Evolutionary conservation across 2,797 vertebrate genomes (phyloP).

Genomic region (Catamblyrhynchus diadema): DNA sequence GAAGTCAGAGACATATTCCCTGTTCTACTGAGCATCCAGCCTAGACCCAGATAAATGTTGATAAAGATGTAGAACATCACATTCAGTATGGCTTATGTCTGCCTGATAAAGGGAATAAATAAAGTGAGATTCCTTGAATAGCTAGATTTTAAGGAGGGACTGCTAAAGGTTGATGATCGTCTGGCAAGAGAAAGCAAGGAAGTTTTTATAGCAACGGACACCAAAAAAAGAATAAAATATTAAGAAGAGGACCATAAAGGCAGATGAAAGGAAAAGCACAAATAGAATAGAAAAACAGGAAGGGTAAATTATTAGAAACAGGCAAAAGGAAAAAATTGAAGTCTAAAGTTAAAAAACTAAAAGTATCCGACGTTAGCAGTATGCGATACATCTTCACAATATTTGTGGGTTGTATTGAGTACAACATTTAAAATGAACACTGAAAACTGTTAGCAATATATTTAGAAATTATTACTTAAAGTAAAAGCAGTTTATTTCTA

Average conservation of each 20-base stretch:
- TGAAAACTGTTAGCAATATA: neutral
- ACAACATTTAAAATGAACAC: neutral
- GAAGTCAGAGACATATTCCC: neutral
- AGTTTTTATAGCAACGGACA: neutral
- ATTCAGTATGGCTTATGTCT: neutral
- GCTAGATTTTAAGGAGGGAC: conserved; percentile 12
- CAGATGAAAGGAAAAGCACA: neutral
- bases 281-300: neutral
- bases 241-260: neutral
- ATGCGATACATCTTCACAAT: accelerated
- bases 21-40: neutral
- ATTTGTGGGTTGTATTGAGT: neutral
- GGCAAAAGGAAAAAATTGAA: neutral
- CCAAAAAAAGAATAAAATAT: neutral
- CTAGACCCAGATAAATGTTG: neutral
- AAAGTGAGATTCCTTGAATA: conserved; percentile 31
- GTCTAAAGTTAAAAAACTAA: neutral
- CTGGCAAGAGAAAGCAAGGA: neutral
- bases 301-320: conserved; percentile 1
- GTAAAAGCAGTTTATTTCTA: neutral
- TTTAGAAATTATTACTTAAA: neutral
- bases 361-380: neutral
- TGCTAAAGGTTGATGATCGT: neutral
- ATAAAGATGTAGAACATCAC: neutral
- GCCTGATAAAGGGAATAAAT: conserved; percentile 27